A percentile compares a stretch with the other conserved stretches of the same genome.
Conservation (phyloP, 2,888 invertebrate species). For the Stenodera caucasica region DNA sequence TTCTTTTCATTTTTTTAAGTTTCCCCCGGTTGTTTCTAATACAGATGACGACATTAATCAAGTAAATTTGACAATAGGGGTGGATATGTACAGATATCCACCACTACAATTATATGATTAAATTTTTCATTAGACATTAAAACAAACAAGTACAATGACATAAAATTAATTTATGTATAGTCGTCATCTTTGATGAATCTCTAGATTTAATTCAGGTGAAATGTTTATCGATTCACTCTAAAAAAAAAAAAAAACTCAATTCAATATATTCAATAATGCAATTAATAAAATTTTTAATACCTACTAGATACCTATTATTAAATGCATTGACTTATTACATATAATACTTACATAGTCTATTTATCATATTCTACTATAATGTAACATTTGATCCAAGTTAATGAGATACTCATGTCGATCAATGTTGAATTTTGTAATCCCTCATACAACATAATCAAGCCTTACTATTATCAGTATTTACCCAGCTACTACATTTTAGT, state of each 20-base stretch:
- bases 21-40: too few relatives aligned
- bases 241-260: too few relatives aligned
- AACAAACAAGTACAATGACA: background rate
- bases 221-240: background rate
- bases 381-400: constrained; percentile 12
- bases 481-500: constrained; percentile 27
- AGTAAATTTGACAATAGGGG: background rate
- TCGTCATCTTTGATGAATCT: background rate
- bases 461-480: constrained; percentile 29
- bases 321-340: too few relatives aligned
- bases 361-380: background rate
- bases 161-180: background rate
- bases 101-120: background rate
- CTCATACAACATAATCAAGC: constrained; percentile 29
- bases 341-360: too few relatives aligned
- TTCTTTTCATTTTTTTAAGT: background rate
- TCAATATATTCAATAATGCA: too few relatives aligned
- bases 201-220: background rate
- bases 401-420: constrained; percentile 28
- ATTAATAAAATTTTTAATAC: too few relatives aligned
- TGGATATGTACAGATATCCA: background rate
- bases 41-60: background rate
- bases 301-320: too few relatives aligned
- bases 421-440: constrained; percentile 28
- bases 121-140: background rate